phyloP scores from a whole-genome alignment of 1,140 invertebrate species.

The Anthonomus grandis region DNA sequence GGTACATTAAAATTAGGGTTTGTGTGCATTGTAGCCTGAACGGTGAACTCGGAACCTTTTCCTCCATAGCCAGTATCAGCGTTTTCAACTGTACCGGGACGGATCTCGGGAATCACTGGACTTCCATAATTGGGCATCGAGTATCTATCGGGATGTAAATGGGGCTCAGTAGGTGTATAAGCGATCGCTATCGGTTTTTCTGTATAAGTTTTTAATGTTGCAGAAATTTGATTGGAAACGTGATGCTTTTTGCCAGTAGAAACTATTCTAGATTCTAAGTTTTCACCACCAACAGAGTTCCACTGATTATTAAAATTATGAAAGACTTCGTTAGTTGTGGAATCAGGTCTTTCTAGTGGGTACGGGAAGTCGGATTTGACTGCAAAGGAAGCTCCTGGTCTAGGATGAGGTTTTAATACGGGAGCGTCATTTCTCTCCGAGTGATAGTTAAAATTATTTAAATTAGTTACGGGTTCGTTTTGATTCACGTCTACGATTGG shows the following conservation, averaged over 20 bases:
- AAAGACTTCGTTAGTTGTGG: conserved; percentile 31
- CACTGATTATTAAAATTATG: conserved; percentile 43
- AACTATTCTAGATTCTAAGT: conserved; percentile 38
- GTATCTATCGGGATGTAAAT: conserved; percentile 37
- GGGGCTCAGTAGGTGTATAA: conserved; percentile 52
- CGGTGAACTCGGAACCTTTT: conserved; percentile 40
- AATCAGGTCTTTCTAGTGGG: conserved; percentile 55
- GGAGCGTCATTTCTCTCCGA: conserved; percentile 52
- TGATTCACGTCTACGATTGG: conserved; percentile 49
- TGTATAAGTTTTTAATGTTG: conserved; percentile 45
- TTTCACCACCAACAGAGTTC: conserved; percentile 40
- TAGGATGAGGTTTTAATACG: conserved; percentile 50
- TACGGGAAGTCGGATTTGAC: conserved; percentile 61
- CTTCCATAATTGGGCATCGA: conserved; percentile 49
- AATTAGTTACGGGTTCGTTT: conserved; percentile 57
- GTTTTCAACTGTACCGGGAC: conserved; percentile 29
- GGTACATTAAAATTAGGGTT: conserved; percentile 1
- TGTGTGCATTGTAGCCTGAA: conserved; percentile 46
- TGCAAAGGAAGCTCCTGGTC: conserved; percentile 41
- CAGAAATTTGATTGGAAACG: conserved; percentile 42
- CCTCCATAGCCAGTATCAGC: conserved; percentile 14
- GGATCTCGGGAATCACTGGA: conserved; percentile 50
- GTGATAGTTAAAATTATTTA: conserved; percentile 52
- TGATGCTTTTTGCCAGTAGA: conserved; percentile 27
- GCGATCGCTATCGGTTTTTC: conserved; percentile 55